Percentiles rank a stretch among this genome's conserved stretches.
phyloP scores from a whole-genome alignment of 2,797 vertebrate genomes.

The Typhlichthys eigenmanni region DNA sequence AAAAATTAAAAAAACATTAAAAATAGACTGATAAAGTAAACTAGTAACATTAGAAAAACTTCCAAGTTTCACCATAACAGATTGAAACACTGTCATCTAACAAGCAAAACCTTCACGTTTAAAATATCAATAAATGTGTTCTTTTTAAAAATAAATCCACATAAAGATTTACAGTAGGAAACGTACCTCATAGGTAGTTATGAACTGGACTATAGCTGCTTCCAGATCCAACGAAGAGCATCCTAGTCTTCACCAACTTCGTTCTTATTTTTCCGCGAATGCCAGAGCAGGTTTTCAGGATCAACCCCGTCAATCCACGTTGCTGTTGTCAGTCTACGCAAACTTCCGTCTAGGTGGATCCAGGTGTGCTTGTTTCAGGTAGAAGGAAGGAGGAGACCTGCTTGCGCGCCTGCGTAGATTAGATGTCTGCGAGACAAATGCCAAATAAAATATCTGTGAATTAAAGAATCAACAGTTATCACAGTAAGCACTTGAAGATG shows the following conservation, averaged over 20 bases:
- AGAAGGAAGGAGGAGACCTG: constrained; percentile 63
- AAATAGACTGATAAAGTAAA: not conserved
- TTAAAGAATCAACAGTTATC: not conserved
- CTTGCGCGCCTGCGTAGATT: constrained; percentile 69
- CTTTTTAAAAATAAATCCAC: no score
- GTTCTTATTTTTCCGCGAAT: not conserved
- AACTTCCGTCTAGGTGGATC: constrained; percentile 83
- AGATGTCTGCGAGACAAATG: constrained; percentile 30
- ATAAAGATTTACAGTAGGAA: no score
- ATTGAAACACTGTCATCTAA: not conserved
- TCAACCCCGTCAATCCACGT: constrained; percentile 3
- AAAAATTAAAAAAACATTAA: constrained; percentile 14
- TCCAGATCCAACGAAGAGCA: constrained; percentile 29
- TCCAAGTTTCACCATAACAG: not conserved
- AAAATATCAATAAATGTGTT: no score
- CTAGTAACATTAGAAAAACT: no score
- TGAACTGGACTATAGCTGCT: constrained; percentile 6
- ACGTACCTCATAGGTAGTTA: not conserved
- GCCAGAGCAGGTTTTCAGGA: constrained; percentile 6
- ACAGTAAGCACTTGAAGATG: not conserved
- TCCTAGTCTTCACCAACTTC: constrained; percentile 25
- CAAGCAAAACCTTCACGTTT: no score
- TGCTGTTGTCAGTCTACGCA: constrained; percentile 15
- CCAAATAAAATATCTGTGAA: constrained; percentile 8
- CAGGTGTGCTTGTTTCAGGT: constrained; percentile 82